Evolutionary conservation across 1,140 invertebrate species (phyloP).

Genomic region (Brachionus paranguensis): DNA sequence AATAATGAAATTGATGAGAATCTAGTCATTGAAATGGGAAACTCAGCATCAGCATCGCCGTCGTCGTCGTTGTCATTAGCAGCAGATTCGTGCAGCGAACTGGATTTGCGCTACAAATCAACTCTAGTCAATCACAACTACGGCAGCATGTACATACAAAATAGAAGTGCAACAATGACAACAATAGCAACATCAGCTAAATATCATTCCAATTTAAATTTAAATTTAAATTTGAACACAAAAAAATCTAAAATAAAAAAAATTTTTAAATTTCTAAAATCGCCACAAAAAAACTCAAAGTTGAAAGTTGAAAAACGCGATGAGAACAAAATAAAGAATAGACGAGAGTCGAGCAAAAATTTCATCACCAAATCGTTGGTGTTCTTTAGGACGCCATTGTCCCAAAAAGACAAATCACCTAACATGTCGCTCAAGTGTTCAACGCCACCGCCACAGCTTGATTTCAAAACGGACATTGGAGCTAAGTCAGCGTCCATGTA

Average conservation of each 20-base stretch:
- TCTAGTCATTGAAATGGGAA: neutral
- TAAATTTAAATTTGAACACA: neutral
- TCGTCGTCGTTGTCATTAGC: too few species aligned
- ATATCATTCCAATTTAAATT: constrained; percentile 3
- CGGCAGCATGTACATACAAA: neutral
- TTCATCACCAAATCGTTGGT: neutral
- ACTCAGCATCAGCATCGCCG: neutral
- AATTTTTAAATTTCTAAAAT: neutral
- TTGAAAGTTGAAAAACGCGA: neutral
- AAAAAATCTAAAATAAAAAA: constrained; percentile 24
- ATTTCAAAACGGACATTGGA: neutral
- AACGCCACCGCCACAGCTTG: neutral
- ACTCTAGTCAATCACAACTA: neutral
- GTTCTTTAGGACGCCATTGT: neutral
- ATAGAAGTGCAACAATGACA: neutral
- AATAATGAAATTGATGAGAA: neutral
- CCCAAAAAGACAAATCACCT: neutral
- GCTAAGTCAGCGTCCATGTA: neutral
- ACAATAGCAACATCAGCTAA: neutral
- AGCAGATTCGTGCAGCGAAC: neutral
- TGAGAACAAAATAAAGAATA: neutral
- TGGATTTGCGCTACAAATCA: neutral
- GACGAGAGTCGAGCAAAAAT: neutral
- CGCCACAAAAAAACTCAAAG: neutral
- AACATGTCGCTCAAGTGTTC: neutral